phyloP scores from a whole-genome alignment of 2,113 vertebrate species.

The Saguinus midas region DNA sequence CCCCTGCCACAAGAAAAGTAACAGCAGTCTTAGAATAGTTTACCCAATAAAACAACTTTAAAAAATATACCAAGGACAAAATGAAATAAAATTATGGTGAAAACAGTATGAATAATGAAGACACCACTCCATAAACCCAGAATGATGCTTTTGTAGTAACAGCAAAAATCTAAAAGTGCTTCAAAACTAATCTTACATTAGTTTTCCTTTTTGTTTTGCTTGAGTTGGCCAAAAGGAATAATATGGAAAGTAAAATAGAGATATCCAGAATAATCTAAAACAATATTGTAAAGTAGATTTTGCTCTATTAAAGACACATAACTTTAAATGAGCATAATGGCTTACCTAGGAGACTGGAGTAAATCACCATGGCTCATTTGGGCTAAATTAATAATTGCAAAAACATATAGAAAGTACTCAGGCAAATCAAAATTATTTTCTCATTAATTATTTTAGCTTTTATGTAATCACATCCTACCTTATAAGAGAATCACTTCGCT shows the following conservation, averaged over 20 bases:
- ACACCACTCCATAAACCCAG: background rate
- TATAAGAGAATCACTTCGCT: slow-evolving; percentile 86
- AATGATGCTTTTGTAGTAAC: background rate
- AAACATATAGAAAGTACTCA: slow-evolving; percentile 34
- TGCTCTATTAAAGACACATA: slow-evolving; percentile 1
- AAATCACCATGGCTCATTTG: background rate
- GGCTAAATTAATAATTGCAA: slow-evolving; percentile 30
- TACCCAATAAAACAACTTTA: background rate
- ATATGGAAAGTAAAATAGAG: background rate
- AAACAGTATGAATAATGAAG: background rate
- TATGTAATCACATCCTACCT: slow-evolving; percentile 84
- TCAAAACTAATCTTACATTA: background rate
- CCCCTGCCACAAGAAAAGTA: background rate
- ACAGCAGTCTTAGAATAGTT: background rate
- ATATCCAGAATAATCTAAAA: slow-evolving; percentile 13
- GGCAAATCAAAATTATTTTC: background rate
- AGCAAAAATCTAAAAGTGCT: slow-evolving; percentile 32
- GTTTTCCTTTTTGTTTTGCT: background rate
- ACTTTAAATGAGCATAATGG: background rate
- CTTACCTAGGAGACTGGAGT: slow-evolving; percentile 30
- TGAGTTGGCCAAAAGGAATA: slow-evolving; percentile 35
- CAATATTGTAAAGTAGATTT: background rate
- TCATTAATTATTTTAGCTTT: slow-evolving; percentile 57
- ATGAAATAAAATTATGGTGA: background rate
- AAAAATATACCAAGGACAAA: background rate